These are phyloP conservation scores for Amblyornis subalaris DNA, from an alignment of 2,113 vertebrate species.

Conservation along the genomic window DNA sequence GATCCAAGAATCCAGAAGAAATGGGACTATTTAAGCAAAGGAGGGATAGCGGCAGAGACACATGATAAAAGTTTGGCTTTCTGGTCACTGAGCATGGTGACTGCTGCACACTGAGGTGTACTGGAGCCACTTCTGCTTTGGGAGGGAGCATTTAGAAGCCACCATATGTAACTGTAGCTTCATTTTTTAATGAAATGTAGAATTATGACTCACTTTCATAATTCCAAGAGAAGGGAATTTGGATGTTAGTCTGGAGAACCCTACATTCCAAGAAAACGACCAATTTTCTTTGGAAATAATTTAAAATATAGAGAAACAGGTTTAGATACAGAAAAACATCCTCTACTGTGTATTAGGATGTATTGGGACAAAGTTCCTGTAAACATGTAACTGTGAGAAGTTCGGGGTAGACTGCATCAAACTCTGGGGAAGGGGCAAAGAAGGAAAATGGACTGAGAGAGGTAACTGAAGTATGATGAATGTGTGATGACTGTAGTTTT, in stretches of 20 bases:
- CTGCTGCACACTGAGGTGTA: not conserved
- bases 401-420: not conserved
- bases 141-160: not conserved
- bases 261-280: rapidly evolving
- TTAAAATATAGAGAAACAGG: not conserved
- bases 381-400: not conserved
- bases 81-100: rapidly evolving
- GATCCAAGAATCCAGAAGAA: not conserved
- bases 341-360: not conserved
- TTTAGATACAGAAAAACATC: not conserved
- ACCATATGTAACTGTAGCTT: not conserved
- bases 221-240: not conserved
- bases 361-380: not conserved
- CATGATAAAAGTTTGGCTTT: no score
- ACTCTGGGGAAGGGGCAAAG: not conserved
- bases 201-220: not conserved
- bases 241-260: not conserved
- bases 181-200: not conserved
- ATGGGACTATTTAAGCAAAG: rapidly evolving
- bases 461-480: not conserved
- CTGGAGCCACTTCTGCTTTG: not conserved
- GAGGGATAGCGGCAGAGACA: not conserved
- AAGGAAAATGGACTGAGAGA: not conserved
- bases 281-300: not conserved
- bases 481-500: not conserved